These are phyloP conservation scores for Trichogramma dendrolimi DNA, from an alignment of 2,888 invertebrate genomes.

Conservation along the genomic window DNA sequence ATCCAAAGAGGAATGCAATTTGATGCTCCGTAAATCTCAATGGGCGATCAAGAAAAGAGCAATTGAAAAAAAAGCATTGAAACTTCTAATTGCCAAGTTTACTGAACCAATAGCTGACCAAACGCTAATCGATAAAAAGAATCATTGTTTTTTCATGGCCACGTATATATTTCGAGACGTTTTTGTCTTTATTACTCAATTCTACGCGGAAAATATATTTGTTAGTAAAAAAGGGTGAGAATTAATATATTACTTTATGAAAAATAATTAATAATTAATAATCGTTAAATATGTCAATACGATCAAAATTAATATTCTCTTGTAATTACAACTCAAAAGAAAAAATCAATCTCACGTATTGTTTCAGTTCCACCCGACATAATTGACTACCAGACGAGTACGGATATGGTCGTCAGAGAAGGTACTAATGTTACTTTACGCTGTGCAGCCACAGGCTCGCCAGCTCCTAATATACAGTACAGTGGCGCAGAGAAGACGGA, in stretches of 20 bases:
- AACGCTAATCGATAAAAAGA: not conserved
- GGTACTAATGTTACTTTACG: constrained; percentile 71
- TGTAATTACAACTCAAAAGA: not conserved
- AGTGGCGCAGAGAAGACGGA: constrained; percentile 77
- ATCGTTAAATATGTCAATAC: too few relatives aligned
- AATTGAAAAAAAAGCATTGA: not conserved
- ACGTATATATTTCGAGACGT: too few relatives aligned
- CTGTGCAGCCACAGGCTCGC: constrained; percentile 78
- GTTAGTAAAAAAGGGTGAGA: too few relatives aligned
- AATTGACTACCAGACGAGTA: constrained; percentile 69
- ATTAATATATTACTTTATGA: too few relatives aligned
- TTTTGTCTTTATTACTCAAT: too few relatives aligned
- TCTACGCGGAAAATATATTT: too few relatives aligned
- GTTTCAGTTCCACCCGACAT: constrained; percentile 73
- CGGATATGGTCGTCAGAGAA: constrained; percentile 74
- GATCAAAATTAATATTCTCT: not conserved
- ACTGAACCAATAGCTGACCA: not conserved
- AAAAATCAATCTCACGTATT: constrained; percentile 9
- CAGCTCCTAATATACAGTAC: constrained; percentile 72
- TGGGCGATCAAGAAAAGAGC: constrained; percentile 10
- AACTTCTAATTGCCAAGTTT: constrained; percentile 12
- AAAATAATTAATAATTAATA: too few relatives aligned
- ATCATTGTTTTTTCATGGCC: too few relatives aligned
- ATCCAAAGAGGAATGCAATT: constrained; percentile 29
- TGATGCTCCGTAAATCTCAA: constrained; percentile 29